phyloP scores from a whole-genome alignment of 2,888 invertebrate genomes.

The Eupithecia insigniata region DNA sequence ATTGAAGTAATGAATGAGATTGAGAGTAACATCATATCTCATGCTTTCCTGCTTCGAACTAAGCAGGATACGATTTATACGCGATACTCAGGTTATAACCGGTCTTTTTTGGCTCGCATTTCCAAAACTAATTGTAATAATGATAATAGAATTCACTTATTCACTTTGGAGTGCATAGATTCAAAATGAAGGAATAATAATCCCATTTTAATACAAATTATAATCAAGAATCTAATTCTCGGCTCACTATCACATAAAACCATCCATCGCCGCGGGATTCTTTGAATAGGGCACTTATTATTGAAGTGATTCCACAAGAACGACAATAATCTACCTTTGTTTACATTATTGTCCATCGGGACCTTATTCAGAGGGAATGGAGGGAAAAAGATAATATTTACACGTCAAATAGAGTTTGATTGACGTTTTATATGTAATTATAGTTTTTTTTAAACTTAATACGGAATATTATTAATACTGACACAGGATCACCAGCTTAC shows the following conservation, averaged over 20 bases:
- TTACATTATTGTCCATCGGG: constrained; percentile 29
- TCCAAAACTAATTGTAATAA: background rate
- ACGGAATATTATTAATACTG: too few relatives aligned
- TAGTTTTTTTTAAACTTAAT: background rate
- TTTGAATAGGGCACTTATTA: constrained; percentile 43
- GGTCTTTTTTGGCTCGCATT: too few relatives aligned
- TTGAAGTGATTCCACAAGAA: constrained; percentile 37
- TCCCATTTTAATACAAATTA: background rate
- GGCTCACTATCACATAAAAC: constrained; percentile 18
- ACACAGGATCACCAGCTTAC: too few relatives aligned
- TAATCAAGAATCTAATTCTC: background rate
- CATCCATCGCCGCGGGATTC: constrained; percentile 31
- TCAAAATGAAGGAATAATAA: background rate
- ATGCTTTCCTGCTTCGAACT: too few relatives aligned
- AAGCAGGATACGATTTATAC: too few relatives aligned
- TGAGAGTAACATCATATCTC: too few relatives aligned
- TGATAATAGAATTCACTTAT: background rate
- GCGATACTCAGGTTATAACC: too few relatives aligned
- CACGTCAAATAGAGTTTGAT: background rate
- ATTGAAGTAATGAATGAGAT: too few relatives aligned
- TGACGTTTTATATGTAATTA: background rate
- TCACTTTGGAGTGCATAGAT: too few relatives aligned
- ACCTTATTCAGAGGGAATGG: constrained; percentile 22
- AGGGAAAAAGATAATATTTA: constrained; percentile 19
- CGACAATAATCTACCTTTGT: constrained; percentile 30